Percentiles rank a stretch among this genome's conserved stretches.
Evolutionary conservation across 1,140 invertebrate genomes (phyloP).

Genomic region (Achatina immaculata): DNA sequence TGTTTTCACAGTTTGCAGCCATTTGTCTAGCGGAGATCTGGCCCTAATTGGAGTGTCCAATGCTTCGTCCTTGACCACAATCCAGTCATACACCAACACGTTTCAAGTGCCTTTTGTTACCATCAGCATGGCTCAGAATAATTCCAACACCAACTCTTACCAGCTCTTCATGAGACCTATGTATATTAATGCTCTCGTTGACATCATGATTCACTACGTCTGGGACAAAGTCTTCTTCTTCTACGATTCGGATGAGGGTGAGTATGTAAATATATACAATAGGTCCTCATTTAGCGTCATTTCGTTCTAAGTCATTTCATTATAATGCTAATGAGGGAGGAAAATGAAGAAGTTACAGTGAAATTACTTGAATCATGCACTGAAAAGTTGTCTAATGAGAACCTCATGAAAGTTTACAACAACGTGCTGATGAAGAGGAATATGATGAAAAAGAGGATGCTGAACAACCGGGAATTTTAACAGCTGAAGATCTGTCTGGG

Average conservation of each 20-base stretch:
- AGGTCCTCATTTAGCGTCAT: not conserved
- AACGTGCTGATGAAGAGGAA: too few relatives aligned
- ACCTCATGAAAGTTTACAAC: too few relatives aligned
- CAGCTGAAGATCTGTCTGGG: too few relatives aligned
- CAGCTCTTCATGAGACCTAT: constrained; percentile 82
- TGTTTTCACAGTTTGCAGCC: constrained; percentile 86
- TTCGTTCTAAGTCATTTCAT: not conserved
- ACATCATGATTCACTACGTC: constrained; percentile 89
- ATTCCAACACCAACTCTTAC: constrained; percentile 45
- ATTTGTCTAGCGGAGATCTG: constrained; percentile 89
- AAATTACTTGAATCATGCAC: too few relatives aligned
- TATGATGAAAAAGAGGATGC: too few relatives aligned
- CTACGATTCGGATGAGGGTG: constrained; percentile 95
- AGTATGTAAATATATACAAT: too few relatives aligned
- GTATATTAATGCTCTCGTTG: constrained; percentile 92
- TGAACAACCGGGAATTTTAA: too few relatives aligned
- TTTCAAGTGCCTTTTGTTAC: constrained; percentile 91
- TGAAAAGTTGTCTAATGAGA: too few relatives aligned
- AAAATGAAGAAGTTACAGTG: too few relatives aligned
- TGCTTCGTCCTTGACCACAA: constrained; percentile 92
- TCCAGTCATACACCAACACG: constrained; percentile 94
- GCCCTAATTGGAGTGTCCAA: constrained; percentile 92
- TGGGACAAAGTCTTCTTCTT: constrained; percentile 95
- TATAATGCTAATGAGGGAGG: constrained; percentile 4
- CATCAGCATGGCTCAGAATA: constrained; percentile 58